A percentile compares a stretch with the other conserved stretches of the same genome.
Evolutionary conservation across 2,797 vertebrate genomes (phyloP).

Genomic region (Poeciliopsis paucimaculata): DNA sequence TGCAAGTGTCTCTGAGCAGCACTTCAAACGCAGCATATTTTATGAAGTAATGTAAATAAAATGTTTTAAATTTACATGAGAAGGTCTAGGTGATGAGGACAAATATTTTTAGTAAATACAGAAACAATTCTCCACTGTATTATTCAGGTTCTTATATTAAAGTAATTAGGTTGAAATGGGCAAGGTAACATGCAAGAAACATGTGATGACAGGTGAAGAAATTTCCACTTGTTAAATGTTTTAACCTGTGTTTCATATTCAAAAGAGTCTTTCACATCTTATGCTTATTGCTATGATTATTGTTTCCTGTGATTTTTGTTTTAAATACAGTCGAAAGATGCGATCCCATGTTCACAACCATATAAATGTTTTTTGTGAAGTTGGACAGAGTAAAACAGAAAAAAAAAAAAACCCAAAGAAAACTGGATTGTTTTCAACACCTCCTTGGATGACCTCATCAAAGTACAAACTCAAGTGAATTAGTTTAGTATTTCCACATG

Average conservation of each 20-base stretch:
- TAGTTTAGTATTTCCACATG: background rate
- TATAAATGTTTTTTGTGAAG: background rate
- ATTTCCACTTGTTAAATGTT: background rate
- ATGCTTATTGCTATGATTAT: background rate
- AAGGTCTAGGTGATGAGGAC: background rate
- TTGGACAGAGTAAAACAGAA: background rate
- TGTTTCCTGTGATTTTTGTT: background rate
- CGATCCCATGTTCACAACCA: background rate
- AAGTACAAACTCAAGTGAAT: background rate
- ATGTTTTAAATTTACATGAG: background rate
- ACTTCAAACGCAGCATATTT: slow-evolving; percentile 22
- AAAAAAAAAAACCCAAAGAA: background rate
- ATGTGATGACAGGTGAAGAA: background rate
- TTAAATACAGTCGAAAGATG: background rate
- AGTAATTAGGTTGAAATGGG: background rate
- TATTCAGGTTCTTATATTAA: background rate
- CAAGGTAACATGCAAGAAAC: background rate
- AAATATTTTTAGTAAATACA: background rate
- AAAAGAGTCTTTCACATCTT: background rate
- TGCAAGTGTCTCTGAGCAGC: slow-evolving; percentile 39
- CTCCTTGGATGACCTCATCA: background rate
- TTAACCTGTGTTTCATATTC: background rate
- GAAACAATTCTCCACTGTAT: background rate
- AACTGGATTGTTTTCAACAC: background rate
- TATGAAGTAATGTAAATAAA: background rate